A percentile compares a stretch with the other conserved stretches of the same genome.
Conservation (phyloP, 2,888 invertebrate genomes). For the Limnephilus rhombicus region DNA sequence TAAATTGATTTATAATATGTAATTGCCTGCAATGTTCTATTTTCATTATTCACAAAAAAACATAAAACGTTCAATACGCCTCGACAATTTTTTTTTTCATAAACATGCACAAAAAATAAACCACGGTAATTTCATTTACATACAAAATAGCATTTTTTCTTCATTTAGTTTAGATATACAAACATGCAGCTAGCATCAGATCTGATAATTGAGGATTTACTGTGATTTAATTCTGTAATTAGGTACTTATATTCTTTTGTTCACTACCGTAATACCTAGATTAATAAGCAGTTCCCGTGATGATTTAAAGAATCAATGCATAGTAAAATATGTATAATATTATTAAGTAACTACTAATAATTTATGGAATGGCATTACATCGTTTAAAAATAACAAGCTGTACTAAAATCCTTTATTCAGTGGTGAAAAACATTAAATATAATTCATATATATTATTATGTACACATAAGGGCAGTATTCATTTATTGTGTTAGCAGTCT, state of each 20-base stretch:
- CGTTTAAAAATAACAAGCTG: conserved; percentile 15
- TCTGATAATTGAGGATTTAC: not conserved
- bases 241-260: not conserved
- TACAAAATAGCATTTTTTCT: not conserved
- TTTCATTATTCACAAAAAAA: not conserved
- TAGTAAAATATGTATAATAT: not conserved
- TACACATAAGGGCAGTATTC: not conserved
- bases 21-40: not conserved
- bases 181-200: not conserved
- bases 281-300: not conserved
- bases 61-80: too few relatives aligned
- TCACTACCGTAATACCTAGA: not conserved
- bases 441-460: not conserved
- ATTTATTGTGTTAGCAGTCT: conserved; percentile 6
- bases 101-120: not conserved
- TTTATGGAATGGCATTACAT: not conserved
- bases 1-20: not conserved
- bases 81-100: not conserved
- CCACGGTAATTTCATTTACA: too few relatives aligned
- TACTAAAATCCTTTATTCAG: not conserved
- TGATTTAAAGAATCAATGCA: not conserved
- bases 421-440: not conserved
- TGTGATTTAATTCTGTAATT: not conserved
- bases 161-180: not conserved
- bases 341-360: not conserved